Evolutionary conservation across 2,113 vertebrate species (phyloP), one percentile per base, ranked within the genome.

Genomic region (Pleuronectes platessa): DNA sequence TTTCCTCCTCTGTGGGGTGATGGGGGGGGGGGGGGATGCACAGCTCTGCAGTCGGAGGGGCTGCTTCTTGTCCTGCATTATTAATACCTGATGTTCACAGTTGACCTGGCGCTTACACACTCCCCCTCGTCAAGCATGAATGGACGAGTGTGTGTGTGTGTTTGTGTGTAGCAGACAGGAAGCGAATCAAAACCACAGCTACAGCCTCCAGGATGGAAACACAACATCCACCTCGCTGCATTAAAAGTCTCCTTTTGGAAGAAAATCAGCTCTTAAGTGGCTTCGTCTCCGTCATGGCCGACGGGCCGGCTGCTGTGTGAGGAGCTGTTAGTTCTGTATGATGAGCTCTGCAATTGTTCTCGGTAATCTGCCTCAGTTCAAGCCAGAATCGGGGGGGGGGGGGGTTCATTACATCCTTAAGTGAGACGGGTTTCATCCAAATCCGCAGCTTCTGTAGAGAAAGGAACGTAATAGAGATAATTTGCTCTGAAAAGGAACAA

Each of bases 11-110:
- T 61, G 76, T 65, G 2, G 27, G 40, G 51, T 51, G 20, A 31
- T 54, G 67, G 54, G 76, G 59, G 17, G 61, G 24, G 31, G 58
- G n/a, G 0, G 37, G 68, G 60, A 65, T 63, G 71, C 31, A 47
- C 61, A 49, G 66, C 78, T 74, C 73, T 80, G 82, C 66, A 72
- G 79, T 80, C 0, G 26, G 37, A 68, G 55, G 60, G 64, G 61
- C 68, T 73, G 78, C 84, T 84, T 89, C 82, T 74, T 53, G 73
- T 62, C 45, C 78, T 90, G 82, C 86, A 92, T 89, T 92, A 93
- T 90, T 90, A 86, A 92, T 81, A 85, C 71, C 71, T 82, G 81
- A 91, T 90, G 87, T 90, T 89, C 86, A 91, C 88, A 83, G 86
- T 83, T 88, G 91, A 92, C 90, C 86, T 91, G 82, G 40, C 51